Evolutionary conservation across 2,113 vertebrate genomes (phyloP), one percentile per base, ranked within the genome.

Genomic region (Thalassoma bifasciatum): DNA sequence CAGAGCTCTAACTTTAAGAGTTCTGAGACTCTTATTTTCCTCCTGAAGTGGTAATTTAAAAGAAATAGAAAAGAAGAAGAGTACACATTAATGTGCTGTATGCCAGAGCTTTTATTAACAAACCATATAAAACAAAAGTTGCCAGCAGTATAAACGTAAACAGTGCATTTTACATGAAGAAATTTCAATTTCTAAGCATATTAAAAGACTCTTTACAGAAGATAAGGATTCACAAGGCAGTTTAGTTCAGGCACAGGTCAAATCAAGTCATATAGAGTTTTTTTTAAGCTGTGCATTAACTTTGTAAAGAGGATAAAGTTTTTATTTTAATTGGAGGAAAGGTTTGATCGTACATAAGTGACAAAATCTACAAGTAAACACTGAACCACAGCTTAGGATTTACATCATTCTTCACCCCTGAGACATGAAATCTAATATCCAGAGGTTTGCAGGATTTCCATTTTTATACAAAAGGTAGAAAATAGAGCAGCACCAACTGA

Each of bases 71-170:
- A n/a, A 30, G 6, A 30, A 30, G 6, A 36, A 21, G 6, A 14
- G 13, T 10, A 53, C 3, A 59, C 23, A 60, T n/a, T n/a, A 38
- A 10, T 5, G 0, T 40, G 5, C 14, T n/a, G 4, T 75, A 14
- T 61, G 10, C 42, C 54, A 81, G 34, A 85, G 34, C 53, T 85
- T 89, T 92, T 89, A 92, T 89, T 90, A 90, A 89, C 84, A 92
- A 90, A 88, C 49, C 46, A 38, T 88, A 86, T 66, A 88, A 88
- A 87, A 90, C 38, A 73, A 3, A 68, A 50, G 7, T 75, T 79
- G 19, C 30, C 36, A 51, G 65, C 34, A 52, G 8, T 9, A 71
- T 57, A 38, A 49, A 70, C 38, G 11, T 67, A 81, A 81, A 86
- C 62, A 58, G 40, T 53, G 37, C 19, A 60, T 81, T 79, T 63